These are phyloP conservation scores for Brachypteracias leptosomus DNA, from an alignment of 2,113 vertebrate species.

Conservation along the genomic window DNA sequence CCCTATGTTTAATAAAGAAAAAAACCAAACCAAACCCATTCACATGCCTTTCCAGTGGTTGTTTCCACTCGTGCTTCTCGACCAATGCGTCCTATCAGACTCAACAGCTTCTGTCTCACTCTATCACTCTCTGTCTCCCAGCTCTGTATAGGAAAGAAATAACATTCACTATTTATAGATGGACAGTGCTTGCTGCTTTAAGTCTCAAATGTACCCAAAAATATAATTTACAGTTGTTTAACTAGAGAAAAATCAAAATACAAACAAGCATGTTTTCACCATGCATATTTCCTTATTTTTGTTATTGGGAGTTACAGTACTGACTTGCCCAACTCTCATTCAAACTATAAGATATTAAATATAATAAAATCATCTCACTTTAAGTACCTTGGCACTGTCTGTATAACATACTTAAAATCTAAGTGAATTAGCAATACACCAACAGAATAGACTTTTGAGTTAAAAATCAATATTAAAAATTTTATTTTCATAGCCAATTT, in stretches of 20 bases:
- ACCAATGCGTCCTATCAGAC: constrained; percentile 95
- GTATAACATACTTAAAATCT: background rate
- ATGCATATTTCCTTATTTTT: background rate
- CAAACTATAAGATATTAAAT: background rate
- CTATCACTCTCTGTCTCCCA: constrained; percentile 96
- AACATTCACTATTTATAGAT: background rate
- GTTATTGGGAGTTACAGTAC: background rate
- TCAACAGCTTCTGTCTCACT: constrained; percentile 94
- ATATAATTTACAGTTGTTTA: background rate
- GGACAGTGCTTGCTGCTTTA: too few relatives aligned
- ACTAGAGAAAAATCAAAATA: background rate
- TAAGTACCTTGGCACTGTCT: background rate
- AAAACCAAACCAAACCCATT: background rate
- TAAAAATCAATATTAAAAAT: background rate
- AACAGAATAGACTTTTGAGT: background rate
- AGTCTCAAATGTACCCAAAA: background rate
- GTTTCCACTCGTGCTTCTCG: constrained; percentile 93
- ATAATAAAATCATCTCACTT: background rate
- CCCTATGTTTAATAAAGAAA: background rate
- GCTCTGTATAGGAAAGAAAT: constrained; percentile 77
- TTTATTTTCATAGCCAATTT: background rate
- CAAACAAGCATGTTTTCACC: background rate
- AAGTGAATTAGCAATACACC: background rate
- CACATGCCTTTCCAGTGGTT: constrained; percentile 91
- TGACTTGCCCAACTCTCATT: background rate